Base-by-base conservation (phyloP, 2,888 invertebrate species). In the Tetragnatha montana region DNA sequence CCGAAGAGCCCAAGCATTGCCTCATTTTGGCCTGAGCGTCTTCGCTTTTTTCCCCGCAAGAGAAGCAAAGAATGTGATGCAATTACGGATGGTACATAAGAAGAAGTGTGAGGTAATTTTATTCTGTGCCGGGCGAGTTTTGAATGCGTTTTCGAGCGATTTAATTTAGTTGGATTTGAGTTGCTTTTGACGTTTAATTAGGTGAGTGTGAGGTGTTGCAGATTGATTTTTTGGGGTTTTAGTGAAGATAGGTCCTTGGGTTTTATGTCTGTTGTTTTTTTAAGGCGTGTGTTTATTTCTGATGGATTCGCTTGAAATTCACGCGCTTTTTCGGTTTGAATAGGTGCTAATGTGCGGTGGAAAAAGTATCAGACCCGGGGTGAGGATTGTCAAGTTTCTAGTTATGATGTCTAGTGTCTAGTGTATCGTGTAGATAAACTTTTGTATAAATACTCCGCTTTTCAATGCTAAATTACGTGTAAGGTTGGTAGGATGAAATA, bases 181-280 rank as follows among this genome's bases (percentile, higher is more conserved):
- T 22, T 78, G 51, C 60, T 78, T 78, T 60, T 78, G 60, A 60
- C 22, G 22, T 78, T 78, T 78, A 78, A 78, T 78, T 60, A 78
- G 51, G 51, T 17, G 60, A 60, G 60, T 4, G 60, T 14, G 60
- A 35, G 35, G 35, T 35, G 35, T 60, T 60, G 60, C 14, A 17
- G 60, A 60, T 60, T 60, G 60, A 60, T 60, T 60, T 60, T 60
- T 76, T 21, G 12, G 12, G 35, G 49, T 76, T 50, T 49, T 76
- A 50, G n/a, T 76, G 47, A 49, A 22, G 19, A 50, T n/a, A n/a
- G n/a, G n/a, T n/a, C n/a, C n/a, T n/a, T n/a, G n/a, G n/a, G n/a
- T n/a, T n/a, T n/a, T n/a, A n/a, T n/a, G n/a, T n/a, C n/a, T n/a
- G n/a, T 76, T 76, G 8, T 7, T 12, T 76, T 76, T 50, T 19